A percentile compares a stretch with the other conserved stretches of the same genome.
These are phyloP conservation scores for Pseudomyrmex pallidus DNA, from an alignment of 1,140 invertebrate genomes.

Conservation along the genomic window DNA sequence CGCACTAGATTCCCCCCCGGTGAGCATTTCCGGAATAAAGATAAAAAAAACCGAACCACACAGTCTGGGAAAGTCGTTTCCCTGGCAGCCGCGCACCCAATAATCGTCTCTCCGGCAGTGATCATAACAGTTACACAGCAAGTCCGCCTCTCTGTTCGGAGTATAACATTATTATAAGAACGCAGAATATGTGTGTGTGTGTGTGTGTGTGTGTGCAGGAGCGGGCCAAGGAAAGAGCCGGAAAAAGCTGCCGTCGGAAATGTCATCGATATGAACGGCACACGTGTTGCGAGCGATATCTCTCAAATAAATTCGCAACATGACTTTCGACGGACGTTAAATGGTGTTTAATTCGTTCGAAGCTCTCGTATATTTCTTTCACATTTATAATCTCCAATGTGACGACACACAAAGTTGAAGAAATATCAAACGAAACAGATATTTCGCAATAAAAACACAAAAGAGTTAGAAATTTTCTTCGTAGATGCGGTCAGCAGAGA, in stretches of 20 bases:
- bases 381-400: not conserved
- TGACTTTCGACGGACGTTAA: not conserved
- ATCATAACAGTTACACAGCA: conserved; percentile 65
- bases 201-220: too few relatives aligned
- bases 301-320: conserved; percentile 37
- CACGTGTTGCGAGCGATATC: conserved; percentile 62
- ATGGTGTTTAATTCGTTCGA: conserved; percentile 5
- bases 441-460: not conserved
- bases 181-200: not conserved
- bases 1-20: not conserved
- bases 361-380: conserved; percentile 12
- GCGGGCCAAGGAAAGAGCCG: not conserved
- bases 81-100: conserved; percentile 33
- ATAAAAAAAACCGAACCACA: conserved; percentile 12
- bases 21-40: not conserved
- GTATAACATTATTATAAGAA: conserved; percentile 66
- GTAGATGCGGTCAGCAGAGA: not conserved
- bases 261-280: conserved; percentile 55
- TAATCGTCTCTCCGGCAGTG: conserved; percentile 60
- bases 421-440: not conserved
- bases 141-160: conserved; percentile 31
- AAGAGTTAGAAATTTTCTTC: conserved; percentile 1
- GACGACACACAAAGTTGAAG: too few relatives aligned
- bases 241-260: not conserved
- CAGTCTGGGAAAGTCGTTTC: conserved; percentile 22